Percentiles rank a stretch among this genome's conserved stretches.
These are phyloP conservation scores for Parthenolecanium corni DNA, from an alignment of 2,888 invertebrate species.

Conservation along the genomic window DNA sequence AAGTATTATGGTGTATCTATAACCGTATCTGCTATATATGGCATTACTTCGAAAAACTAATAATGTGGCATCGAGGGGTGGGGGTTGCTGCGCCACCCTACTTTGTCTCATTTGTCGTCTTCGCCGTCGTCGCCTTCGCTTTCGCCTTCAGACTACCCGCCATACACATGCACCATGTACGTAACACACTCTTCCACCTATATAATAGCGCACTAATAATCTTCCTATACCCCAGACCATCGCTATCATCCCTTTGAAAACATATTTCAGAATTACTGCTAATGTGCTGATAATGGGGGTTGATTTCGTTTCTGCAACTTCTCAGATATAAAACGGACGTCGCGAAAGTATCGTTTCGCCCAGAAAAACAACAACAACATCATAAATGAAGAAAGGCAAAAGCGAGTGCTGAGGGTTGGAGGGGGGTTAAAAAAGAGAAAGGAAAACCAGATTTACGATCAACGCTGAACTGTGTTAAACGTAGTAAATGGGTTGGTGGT, in stretches of 20 bases:
- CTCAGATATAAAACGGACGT: slow-evolving; percentile 28
- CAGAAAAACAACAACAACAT: no score
- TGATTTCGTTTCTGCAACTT: slow-evolving; percentile 28
- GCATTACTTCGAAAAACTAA: slow-evolving; percentile 27
- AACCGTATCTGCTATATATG: slow-evolving; percentile 26
- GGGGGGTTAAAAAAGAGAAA: neutral
- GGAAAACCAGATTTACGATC: slow-evolving; percentile 27
- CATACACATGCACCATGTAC: no score
- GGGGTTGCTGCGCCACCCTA: neutral
- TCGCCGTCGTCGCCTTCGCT: neutral
- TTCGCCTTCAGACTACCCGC: no score
- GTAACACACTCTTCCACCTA: no score
- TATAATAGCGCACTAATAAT: slow-evolving; percentile 17
- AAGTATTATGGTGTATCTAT: slow-evolving; percentile 22
- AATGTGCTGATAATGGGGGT: slow-evolving; percentile 30
- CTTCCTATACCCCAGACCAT: slow-evolving; percentile 15
- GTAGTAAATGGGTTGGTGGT: neutral
- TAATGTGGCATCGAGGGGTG: slow-evolving; percentile 20
- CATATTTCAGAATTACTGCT: slow-evolving; percentile 30
- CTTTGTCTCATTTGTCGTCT: neutral
- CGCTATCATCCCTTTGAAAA: slow-evolving; percentile 29
- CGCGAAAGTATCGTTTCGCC: slow-evolving; percentile 25
- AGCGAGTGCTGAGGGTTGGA: no score
- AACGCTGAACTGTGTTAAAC: slow-evolving; percentile 5
- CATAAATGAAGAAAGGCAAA: no score